A percentile compares a stretch with the other conserved stretches of the same genome.
phyloP scores from a whole-genome alignment of 2,888 invertebrate species.

The Ectemnius continuus region DNA sequence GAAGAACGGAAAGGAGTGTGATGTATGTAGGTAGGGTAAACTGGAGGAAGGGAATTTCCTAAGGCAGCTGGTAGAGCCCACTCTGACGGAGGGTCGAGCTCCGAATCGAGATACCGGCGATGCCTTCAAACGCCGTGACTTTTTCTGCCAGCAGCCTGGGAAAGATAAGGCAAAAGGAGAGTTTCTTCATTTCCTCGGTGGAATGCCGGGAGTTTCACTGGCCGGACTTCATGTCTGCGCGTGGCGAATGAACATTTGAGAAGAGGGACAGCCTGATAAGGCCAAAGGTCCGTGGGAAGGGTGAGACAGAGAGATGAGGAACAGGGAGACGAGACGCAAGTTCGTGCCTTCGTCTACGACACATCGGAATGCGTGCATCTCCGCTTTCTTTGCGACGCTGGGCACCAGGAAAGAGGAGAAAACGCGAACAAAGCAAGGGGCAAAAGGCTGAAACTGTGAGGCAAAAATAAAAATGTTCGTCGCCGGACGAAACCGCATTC shows the following conservation, averaged over 20 bases:
- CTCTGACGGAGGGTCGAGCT: not conserved
- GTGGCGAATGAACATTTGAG: conserved; percentile 29
- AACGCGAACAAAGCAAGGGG: conserved; percentile 58
- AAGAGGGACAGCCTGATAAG: conserved; percentile 35
- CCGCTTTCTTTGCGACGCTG: conserved; percentile 58
- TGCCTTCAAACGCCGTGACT: not conserved
- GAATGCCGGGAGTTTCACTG: conserved; percentile 27
- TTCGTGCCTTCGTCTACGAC: conserved; percentile 46
- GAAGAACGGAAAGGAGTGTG: no score
- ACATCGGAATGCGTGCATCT: conserved; percentile 67
- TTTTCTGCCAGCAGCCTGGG: no score
- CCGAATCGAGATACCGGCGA: conserved; percentile 2
- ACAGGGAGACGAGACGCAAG: conserved; percentile 25
- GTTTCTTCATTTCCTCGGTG: conserved; percentile 30
- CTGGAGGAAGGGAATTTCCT: no score
- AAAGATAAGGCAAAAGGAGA: not conserved
- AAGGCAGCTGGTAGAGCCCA: not conserved
- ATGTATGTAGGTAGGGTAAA: no score
- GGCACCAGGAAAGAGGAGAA: conserved; percentile 55
- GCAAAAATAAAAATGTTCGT: conserved; percentile 64
- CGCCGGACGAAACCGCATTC: conserved; percentile 66
- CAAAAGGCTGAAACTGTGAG: conserved; percentile 54
- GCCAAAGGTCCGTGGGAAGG: conserved; percentile 14
- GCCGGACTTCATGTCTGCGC: conserved; percentile 19
- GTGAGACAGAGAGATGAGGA: conserved; percentile 9